phyloP scores from a whole-genome alignment of 2,888 invertebrate genomes.

The Meganola albula region DNA sequence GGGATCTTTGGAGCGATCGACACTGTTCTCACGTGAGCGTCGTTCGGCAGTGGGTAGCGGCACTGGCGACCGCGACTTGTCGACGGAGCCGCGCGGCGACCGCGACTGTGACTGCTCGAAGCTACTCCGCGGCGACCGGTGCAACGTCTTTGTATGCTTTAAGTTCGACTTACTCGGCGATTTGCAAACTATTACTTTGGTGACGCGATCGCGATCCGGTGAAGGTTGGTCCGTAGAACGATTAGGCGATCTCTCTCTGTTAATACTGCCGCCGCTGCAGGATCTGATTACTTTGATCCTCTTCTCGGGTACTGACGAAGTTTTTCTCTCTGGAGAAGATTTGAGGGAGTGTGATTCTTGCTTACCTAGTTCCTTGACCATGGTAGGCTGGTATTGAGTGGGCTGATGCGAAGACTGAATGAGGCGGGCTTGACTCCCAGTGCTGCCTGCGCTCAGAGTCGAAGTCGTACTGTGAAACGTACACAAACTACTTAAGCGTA shows the following conservation, averaged over 20 bases:
- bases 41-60: slow-evolving; percentile 74
- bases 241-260: slow-evolving; percentile 65
- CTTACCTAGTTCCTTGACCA: slow-evolving; percentile 94
- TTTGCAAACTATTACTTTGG: slow-evolving; percentile 71
- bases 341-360: slow-evolving; percentile 72
- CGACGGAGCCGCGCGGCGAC: slow-evolving; percentile 77
- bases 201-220: slow-evolving; percentile 66
- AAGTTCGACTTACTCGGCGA: slow-evolving; percentile 71
- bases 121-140: slow-evolving; percentile 76
- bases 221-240: slow-evolving; percentile 46
- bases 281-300: slow-evolving; percentile 73
- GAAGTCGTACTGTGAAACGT: slow-evolving; percentile 88
- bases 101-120: slow-evolving; percentile 63
- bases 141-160: slow-evolving; percentile 58
- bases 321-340: slow-evolving; percentile 68
- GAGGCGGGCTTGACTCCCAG: slow-evolving; percentile 93
- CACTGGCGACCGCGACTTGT: slow-evolving; percentile 76
- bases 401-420: slow-evolving; percentile 97
- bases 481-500: slow-evolving; percentile 8
- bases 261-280: slow-evolving; percentile 72
- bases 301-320: slow-evolving; percentile 46
- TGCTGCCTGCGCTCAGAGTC: slow-evolving; percentile 95
- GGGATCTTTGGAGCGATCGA: slow-evolving; percentile 65
- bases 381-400: slow-evolving; percentile 92
- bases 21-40: slow-evolving; percentile 65